These are phyloP conservation scores for Agrilus planipennis DNA, from an alignment of 1,140 invertebrate species.

Conservation along the genomic window DNA sequence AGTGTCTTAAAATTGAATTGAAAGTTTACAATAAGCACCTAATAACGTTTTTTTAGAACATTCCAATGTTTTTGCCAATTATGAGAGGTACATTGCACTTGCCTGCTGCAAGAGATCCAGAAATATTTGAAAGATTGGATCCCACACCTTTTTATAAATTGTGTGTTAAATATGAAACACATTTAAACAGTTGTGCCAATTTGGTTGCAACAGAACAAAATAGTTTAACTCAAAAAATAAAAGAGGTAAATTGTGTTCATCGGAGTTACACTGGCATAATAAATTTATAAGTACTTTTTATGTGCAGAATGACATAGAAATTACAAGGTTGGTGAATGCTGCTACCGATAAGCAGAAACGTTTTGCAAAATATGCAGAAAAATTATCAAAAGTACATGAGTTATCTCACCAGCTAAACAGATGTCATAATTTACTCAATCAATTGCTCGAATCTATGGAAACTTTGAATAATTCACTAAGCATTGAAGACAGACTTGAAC, in stretches of 20 bases:
- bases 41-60: constrained; percentile 41
- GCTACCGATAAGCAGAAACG: constrained; percentile 67
- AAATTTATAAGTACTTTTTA: neutral
- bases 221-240: constrained; percentile 53
- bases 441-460: constrained; percentile 75
- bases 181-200: constrained; percentile 57
- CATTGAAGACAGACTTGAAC: constrained; percentile 70
- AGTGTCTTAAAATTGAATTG: constrained; percentile 9
- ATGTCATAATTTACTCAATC: constrained; percentile 71
- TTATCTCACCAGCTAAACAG: constrained; percentile 64
- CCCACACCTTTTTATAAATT: constrained; percentile 48
- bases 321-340: constrained; percentile 51
- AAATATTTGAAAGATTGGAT: constrained; percentile 70
- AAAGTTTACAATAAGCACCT: neutral
- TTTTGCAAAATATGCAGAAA: constrained; percentile 73
- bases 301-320: constrained; percentile 57
- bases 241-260: constrained; percentile 47
- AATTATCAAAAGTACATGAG: constrained; percentile 67
- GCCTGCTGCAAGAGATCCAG: constrained; percentile 73
- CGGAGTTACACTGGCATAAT: constrained; percentile 1
- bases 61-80: constrained; percentile 87
- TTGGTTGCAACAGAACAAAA: constrained; percentile 62
- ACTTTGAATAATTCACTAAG: constrained; percentile 75
- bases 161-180: constrained; percentile 62
- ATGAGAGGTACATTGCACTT: constrained; percentile 80